These are phyloP conservation scores for Thrips palmi DNA, from an alignment of 1,140 invertebrate species.

Conservation along the genomic window DNA sequence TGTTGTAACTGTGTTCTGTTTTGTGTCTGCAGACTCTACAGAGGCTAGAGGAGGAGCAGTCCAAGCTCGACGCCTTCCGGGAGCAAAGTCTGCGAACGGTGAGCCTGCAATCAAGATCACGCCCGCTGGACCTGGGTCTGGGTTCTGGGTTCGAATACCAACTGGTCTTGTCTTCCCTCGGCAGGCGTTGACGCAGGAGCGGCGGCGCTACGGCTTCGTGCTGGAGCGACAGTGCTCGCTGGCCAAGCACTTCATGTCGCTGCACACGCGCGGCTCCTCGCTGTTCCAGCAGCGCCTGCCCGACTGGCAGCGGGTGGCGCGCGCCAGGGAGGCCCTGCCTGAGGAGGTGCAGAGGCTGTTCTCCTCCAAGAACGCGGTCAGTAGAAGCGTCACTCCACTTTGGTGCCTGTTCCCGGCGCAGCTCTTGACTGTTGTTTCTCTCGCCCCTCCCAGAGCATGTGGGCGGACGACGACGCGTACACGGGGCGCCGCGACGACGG, in stretches of 20 bases:
- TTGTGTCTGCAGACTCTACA: slow-evolving; percentile 57
- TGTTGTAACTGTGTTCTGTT: slow-evolving; percentile 7
- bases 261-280: slow-evolving; percentile 57
- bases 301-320: slow-evolving; percentile 73
- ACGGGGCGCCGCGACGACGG: slow-evolving; percentile 39
- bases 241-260: slow-evolving; percentile 79
- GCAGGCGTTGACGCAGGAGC: slow-evolving; percentile 84
- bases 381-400: background rate
- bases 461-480: slow-evolving; percentile 54
- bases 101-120: slow-evolving; percentile 31
- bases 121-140: background rate
- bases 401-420: slow-evolving; percentile 2
- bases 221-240: slow-evolving; percentile 78
- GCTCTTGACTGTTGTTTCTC: too few species aligned
- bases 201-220: slow-evolving; percentile 81
- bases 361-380: slow-evolving; percentile 49
- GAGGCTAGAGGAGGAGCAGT: slow-evolving; percentile 75
- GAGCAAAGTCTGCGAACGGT: slow-evolving; percentile 82
- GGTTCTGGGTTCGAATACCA: background rate
- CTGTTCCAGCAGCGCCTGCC: slow-evolving; percentile 64
- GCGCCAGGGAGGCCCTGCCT: slow-evolving; percentile 64
- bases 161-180: slow-evolving; percentile 16
- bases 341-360: slow-evolving; percentile 64
- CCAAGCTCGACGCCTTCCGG: slow-evolving; percentile 73
- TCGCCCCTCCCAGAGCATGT: too few species aligned